phyloP scores from a whole-genome alignment of 2,797 vertebrate species.

The Bucorvus abyssinicus region DNA sequence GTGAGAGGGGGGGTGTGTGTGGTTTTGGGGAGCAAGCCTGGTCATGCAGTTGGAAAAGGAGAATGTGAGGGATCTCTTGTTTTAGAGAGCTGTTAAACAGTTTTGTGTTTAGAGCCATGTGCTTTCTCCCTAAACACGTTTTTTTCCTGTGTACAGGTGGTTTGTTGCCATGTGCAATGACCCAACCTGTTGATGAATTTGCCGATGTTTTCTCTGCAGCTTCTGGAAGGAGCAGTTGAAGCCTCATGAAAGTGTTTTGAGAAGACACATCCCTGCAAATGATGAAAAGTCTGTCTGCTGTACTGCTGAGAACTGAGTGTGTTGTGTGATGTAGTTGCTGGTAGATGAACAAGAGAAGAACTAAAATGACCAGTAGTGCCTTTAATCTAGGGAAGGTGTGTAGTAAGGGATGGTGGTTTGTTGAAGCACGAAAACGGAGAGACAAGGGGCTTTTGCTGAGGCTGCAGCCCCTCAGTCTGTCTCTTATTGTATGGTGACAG shows the following conservation, averaged over 20 bases:
- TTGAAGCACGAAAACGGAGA: background rate
- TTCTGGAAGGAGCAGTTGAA: background rate
- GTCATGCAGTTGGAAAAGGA: background rate
- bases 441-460: background rate
- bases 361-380: background rate
- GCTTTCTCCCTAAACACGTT: background rate
- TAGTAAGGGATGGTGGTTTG: background rate
- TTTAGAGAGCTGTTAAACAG: background rate
- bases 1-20: rapidly evolving
- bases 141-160: background rate
- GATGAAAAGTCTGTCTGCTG: background rate
- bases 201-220: background rate
- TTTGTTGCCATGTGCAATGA: background rate
- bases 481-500: background rate
- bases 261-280: background rate
- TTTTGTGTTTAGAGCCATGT: background rate
- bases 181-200: background rate
- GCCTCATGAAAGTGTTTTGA: background rate
- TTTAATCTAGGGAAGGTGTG: background rate
- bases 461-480: background rate
- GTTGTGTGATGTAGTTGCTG: background rate
- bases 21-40: background rate
- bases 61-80: background rate
- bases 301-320: rapidly evolving
- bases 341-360: background rate